phyloP scores from a whole-genome alignment of 2,797 vertebrate species.

The Calcarius lapponicus region DNA sequence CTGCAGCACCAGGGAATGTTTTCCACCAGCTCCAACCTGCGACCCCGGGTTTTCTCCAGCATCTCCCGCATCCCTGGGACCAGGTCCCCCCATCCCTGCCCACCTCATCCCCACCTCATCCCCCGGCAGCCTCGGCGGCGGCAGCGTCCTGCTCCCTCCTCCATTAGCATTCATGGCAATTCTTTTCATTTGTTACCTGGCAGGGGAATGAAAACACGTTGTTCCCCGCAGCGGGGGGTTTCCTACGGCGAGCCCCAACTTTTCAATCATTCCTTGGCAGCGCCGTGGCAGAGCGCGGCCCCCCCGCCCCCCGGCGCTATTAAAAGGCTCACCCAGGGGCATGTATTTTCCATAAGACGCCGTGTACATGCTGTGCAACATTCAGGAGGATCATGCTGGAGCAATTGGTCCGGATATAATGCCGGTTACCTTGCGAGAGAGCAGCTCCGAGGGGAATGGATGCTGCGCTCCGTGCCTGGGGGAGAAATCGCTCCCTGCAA shows the following conservation, averaged over 20 bases:
- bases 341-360: slow-evolving; percentile 64
- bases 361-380: slow-evolving; percentile 57
- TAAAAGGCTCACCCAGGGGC: slow-evolving; percentile 54
- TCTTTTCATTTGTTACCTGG: slow-evolving; percentile 61
- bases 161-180: slow-evolving; percentile 53
- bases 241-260: slow-evolving; percentile 52
- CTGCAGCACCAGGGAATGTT: rapidly evolving
- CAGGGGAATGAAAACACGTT: slow-evolving; percentile 51
- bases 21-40: neutral
- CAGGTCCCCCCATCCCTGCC: neutral
- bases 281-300: neutral
- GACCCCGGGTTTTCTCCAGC: neutral
- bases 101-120: neutral
- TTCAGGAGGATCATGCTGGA: slow-evolving; percentile 65
- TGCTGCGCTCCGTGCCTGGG: neutral
- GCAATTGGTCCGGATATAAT: slow-evolving; percentile 63
- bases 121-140: neutral
- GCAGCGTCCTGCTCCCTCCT: neutral
- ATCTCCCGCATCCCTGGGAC: neutral
- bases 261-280: slow-evolving; percentile 49
- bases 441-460: slow-evolving; percentile 15
- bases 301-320: slow-evolving; percentile 20
- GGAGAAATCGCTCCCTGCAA: neutral
- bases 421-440: slow-evolving; percentile 56
- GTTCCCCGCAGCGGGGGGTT: slow-evolving; percentile 43